Evolutionary conservation across 2,888 invertebrate genomes (phyloP).

Genomic region (Eretmocerus hayati): DNA sequence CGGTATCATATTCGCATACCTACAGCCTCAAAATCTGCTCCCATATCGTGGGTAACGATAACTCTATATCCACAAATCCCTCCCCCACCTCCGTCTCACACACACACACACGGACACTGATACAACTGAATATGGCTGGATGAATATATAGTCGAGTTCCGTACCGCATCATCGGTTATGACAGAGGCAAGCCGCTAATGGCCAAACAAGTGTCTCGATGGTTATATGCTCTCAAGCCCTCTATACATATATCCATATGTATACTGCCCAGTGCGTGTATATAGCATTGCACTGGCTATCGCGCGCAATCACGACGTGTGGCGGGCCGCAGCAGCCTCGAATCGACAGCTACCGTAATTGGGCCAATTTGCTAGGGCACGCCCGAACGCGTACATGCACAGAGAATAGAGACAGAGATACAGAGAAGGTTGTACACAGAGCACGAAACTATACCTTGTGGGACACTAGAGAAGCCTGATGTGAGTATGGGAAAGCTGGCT

Average conservation of each 20-base stretch:
- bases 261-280: not conserved
- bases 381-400: not conserved
- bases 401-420: no score
- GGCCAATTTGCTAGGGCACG: conserved; percentile 30
- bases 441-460: no score
- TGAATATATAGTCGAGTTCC: not conserved
- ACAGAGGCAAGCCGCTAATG: conserved; percentile 30
- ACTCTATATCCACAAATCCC: no score
- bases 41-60: no score
- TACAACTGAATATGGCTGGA: not conserved
- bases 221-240: no score
- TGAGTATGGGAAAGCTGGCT: no score
- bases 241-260: no score
- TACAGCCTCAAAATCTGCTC: no score
- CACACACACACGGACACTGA: not conserved
- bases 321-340: conserved; percentile 19
- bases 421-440: no score
- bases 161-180: conserved; percentile 14
- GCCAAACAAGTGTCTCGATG: conserved; percentile 34
- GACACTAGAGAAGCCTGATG: no score
- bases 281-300: not conserved
- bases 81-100: no score
- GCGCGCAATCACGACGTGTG: conserved; percentile 31
- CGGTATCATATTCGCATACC: no score
- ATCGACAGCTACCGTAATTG: conserved; percentile 39